Percentiles rank a stretch among this genome's conserved stretches.
Conservation (phyloP, 2,113 vertebrate species). For the Nibea albiflora region DNA sequence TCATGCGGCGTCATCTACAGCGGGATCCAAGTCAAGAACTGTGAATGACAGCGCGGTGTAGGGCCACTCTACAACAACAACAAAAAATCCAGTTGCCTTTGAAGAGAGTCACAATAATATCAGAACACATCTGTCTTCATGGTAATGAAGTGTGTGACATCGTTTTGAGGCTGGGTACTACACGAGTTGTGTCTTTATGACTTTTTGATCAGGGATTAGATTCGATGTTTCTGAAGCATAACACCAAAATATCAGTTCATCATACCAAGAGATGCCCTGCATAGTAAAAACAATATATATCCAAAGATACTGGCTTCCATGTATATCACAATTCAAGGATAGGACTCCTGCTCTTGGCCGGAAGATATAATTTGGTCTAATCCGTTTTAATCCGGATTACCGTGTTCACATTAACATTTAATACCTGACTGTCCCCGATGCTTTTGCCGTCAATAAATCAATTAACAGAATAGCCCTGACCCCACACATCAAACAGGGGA, state of each 20-base stretch:
- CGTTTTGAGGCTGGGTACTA: conserved; percentile 30
- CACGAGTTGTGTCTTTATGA: conserved; percentile 22
- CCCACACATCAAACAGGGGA: neutral
- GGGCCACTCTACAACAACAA: neutral
- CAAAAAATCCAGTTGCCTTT: conserved; percentile 30
- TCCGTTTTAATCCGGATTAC: conserved; percentile 37
- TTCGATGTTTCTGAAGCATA: neutral
- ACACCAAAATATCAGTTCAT: conserved; percentile 32
- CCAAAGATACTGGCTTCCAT: neutral
- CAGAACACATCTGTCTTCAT: conserved; percentile 40
- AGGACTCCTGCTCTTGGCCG: conserved; percentile 6
- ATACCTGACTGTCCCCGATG: conserved; percentile 21
- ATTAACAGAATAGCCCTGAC: conserved; percentile 17
- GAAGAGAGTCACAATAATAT: conserved; percentile 40
- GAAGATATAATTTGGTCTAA: conserved; percentile 41
- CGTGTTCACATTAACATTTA: conserved; percentile 43
- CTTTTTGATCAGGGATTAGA: conserved; percentile 17
- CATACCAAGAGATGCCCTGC: neutral
- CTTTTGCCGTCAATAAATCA: conserved; percentile 19
- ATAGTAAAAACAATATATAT: neutral
- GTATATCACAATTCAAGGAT: neutral
- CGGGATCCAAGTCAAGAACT: conserved; percentile 19
- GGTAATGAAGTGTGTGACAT: conserved; percentile 63
- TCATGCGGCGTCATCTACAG: conserved; percentile 33
- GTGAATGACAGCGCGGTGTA: conserved; percentile 36